A percentile compares a stretch with the other conserved stretches of the same genome.
phyloP scores from a whole-genome alignment of 2,113 vertebrate species.

The Myiozetetes cayanensis region DNA sequence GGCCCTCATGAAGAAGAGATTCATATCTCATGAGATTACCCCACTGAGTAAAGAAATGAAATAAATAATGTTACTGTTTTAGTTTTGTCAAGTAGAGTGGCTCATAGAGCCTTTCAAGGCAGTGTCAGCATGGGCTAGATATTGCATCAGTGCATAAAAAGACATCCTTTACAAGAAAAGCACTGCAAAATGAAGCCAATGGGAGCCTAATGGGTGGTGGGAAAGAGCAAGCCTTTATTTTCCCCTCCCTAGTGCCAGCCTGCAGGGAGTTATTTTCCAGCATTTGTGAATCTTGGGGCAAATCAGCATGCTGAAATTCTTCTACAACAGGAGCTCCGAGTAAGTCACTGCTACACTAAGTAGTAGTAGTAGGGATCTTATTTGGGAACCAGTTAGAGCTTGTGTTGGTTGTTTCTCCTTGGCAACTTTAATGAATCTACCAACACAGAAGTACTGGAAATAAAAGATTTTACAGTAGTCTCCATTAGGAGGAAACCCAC shows the following conservation, averaged over 20 bases:
- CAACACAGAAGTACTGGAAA: background rate
- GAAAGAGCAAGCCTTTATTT: background rate
- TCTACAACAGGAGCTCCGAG: background rate
- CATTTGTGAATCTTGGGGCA: background rate
- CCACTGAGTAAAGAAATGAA: constrained; percentile 31
- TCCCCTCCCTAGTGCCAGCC: background rate
- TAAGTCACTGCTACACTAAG: background rate
- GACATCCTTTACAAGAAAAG: background rate
- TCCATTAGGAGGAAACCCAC: background rate
- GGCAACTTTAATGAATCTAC: constrained; percentile 11
- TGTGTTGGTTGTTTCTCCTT: constrained; percentile 4
- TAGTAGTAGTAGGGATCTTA: background rate
- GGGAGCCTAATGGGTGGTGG: background rate
- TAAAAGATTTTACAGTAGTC: background rate
- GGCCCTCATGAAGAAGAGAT: constrained; percentile 15
- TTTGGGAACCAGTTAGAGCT: constrained; percentile 37
- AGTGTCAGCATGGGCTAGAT: background rate
- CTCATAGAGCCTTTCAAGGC: constrained; percentile 31
- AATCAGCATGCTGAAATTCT: constrained; percentile 1
- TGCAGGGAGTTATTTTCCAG: constrained; percentile 7
- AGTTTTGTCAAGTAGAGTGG: constrained; percentile 21
- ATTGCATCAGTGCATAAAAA: background rate
- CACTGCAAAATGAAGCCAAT: background rate
- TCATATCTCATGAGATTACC: constrained; percentile 20
- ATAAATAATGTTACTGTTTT: constrained; percentile 29